Base-by-base conservation (phyloP, 2,888 invertebrate species). In the Acleris cristana region DNA sequence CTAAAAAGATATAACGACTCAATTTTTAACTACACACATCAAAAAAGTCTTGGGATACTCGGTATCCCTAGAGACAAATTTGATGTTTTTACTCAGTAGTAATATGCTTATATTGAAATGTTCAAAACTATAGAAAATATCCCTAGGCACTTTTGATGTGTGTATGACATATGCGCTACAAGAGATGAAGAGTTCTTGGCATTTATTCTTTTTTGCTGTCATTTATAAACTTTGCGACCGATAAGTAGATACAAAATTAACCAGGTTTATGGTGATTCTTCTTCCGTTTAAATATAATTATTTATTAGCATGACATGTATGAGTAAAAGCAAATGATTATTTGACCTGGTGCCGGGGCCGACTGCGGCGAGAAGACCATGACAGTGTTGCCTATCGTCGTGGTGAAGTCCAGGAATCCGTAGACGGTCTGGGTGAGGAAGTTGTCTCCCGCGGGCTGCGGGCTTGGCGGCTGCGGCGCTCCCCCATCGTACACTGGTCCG, bases 301-400 rank as follows among this genome's bases (percentile, higher is more conserved):
- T 44, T 44, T 14, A 44, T 44, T 6, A 1, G 16, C 16, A 44
- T 44, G 44, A 6, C 16, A 44, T 44, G 44, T 16, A 44, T 45
- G 2, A 55, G 68, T 44, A 53, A 51, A 72, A 61, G 56, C 61
- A 59, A 69, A 73, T 61, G 49, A 71, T 61, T 73, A 74, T 78
- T 75, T 83, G 85, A 96, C 96, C 96, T 92, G 95, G 93, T 83
- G 95, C 88, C 23, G 96, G 95, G 26, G 95, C 95, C 77, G 97
- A 97, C 77, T 97, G 96, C 0, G 98, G 98, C 0, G 98, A 98
- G 87, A 98, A 98, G 45, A 98, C 96, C 97, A 98, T 98, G 62
- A 98, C 96, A 16, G 98, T 98, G 85, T 98, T 97, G 71, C 97
- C 98, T 79, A 98, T 97, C 4, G 98, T 98, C 0, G 98, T 98